Evolutionary conservation across 2,888 invertebrate genomes (phyloP).

Genomic region (Troilus luridus): DNA sequence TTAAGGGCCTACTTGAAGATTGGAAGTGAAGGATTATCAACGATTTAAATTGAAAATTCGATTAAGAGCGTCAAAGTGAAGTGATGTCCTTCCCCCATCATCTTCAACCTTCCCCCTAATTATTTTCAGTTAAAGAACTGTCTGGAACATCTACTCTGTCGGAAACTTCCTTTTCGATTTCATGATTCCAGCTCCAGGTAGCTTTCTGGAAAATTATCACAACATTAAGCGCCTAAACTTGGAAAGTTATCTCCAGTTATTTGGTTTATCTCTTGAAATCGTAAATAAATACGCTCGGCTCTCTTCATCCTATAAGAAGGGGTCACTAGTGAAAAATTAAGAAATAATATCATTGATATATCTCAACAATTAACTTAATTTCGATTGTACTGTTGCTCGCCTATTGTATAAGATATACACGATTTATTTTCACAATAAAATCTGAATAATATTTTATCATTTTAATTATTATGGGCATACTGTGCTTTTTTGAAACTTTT

Average conservation of each 20-base stretch:
- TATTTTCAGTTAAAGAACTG: conserved; percentile 26
- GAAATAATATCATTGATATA: no score
- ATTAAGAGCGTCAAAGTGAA: neutral
- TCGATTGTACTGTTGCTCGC: no score
- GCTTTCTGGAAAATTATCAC: neutral
- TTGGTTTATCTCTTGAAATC: neutral
- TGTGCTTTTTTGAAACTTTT: no score
- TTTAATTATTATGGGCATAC: no score
- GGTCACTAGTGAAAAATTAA: no score
- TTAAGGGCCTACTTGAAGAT: neutral
- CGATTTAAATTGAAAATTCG: conserved; percentile 44
- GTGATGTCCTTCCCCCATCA: neutral
- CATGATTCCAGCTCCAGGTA: neutral
- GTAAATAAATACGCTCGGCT: no score
- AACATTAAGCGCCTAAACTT: neutral
- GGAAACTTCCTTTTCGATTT: neutral
- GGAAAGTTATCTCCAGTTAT: neutral
- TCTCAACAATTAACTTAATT: no score
- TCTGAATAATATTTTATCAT: no score
- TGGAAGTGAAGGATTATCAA: conserved; percentile 5
- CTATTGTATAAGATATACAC: no score
- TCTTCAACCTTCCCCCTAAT: conserved; percentile 35
- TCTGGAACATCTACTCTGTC: neutral
- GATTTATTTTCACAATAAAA: no score
- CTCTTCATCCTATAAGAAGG: no score